These are phyloP conservation scores for Myocastor coypus DNA, from an alignment of 2,113 vertebrate species.

Conservation along the genomic window DNA sequence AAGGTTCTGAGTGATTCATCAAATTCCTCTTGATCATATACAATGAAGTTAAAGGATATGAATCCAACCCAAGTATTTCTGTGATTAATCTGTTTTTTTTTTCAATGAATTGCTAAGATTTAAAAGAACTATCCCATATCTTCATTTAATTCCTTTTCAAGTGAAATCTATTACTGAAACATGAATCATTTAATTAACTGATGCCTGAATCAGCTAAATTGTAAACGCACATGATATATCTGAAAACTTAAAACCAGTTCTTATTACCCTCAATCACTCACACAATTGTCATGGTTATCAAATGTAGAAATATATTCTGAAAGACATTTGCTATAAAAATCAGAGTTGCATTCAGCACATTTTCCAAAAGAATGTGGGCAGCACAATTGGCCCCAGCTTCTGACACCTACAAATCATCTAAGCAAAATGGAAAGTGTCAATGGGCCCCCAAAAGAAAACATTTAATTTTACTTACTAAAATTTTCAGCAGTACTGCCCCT, in stretches of 20 bases:
- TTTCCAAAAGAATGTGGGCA: neutral
- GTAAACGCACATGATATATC: neutral
- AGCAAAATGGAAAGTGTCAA: neutral
- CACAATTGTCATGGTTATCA: neutral
- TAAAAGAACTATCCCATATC: neutral
- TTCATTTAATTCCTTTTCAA: neutral
- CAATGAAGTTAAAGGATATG: neutral
- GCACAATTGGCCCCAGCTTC: neutral
- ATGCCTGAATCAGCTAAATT: neutral
- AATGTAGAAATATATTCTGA: neutral
- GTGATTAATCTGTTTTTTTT: neutral
- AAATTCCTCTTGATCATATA: neutral
- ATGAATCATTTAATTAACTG: neutral
- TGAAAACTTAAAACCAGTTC: neutral
- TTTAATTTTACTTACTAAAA: neutral
- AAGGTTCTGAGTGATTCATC: neutral
- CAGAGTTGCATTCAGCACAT: neutral
- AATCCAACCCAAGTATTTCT: neutral
- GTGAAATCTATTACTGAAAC: neutral
- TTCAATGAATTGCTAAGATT: neutral
- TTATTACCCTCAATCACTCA: neutral
- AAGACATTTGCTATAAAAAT: neutral
- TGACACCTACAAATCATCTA: neutral
- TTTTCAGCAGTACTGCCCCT: too few species aligned
- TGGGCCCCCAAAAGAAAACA: neutral